Conservation (phyloP, 2,888 invertebrate genomes). For the Neoscelio sp. region DNA sequence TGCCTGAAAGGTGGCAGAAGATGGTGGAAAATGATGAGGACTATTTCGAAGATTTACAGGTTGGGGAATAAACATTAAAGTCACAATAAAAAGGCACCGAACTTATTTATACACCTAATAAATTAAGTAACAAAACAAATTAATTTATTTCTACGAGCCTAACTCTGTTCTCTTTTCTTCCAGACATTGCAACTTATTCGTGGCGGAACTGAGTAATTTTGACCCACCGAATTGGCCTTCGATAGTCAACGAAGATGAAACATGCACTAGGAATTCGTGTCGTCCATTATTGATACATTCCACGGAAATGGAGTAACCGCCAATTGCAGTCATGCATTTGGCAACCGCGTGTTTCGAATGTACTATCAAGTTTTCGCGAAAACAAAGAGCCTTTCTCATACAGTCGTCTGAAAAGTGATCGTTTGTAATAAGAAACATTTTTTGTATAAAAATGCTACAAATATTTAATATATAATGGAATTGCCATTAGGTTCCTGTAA, state of each 20-base stretch:
- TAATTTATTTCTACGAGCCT: too few relatives aligned
- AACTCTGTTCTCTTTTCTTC: conserved; percentile 87
- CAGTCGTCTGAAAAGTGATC: conserved; percentile 67
- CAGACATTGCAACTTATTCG: conserved; percentile 86
- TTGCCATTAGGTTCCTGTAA: conserved; percentile 21
- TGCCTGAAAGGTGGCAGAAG: too few relatives aligned
- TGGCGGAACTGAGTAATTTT: conserved; percentile 86
- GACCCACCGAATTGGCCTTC: conserved; percentile 85
- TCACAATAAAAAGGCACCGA: too few relatives aligned
- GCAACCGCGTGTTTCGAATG: conserved; percentile 67
- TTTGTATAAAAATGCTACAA: conserved; percentile 8
- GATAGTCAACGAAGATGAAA: conserved; percentile 85
- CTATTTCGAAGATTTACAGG: too few relatives aligned
- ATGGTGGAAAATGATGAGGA: too few relatives aligned
- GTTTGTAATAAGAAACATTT: conserved; percentile 10
- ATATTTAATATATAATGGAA: conserved; percentile 15
- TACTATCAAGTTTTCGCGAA: conserved; percentile 74
- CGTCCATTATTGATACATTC: conserved; percentile 84
- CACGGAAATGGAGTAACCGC: conserved; percentile 76
- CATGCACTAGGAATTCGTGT: conserved; percentile 85
- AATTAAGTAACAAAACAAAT: too few relatives aligned
- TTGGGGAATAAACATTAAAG: too few relatives aligned
- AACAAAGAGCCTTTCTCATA: conserved; percentile 71
- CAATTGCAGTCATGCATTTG: conserved; percentile 68
- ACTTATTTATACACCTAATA: too few relatives aligned